A percentile compares a stretch with the other conserved stretches of the same genome.
These are phyloP conservation scores for Ptychobarbus kaznakovi DNA, from an alignment of 2,797 vertebrate genomes.

Conservation along the genomic window DNA sequence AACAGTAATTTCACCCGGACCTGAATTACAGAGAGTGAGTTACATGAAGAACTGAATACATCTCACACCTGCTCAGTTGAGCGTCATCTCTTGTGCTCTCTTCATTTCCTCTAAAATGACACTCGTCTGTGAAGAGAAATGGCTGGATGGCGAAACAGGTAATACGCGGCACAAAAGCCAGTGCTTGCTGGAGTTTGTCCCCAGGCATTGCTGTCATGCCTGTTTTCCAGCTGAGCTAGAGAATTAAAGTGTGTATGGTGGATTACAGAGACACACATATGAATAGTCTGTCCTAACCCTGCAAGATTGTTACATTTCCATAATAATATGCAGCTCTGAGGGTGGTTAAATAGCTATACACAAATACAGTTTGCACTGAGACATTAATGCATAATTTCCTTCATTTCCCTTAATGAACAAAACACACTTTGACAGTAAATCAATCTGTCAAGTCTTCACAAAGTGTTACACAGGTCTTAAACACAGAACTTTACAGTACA, in stretches of 20 bases:
- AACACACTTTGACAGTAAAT: conserved; percentile 29
- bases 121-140: background rate
- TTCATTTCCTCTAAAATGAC: conserved; percentile 44
- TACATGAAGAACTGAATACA: conserved; percentile 15
- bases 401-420: conserved; percentile 27
- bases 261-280: conserved; percentile 44
- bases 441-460: conserved; percentile 2
- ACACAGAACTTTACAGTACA: conserved; percentile 9
- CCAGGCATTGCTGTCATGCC: conserved; percentile 3
- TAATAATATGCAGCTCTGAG: conserved; percentile 35
- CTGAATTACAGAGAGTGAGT: conserved; percentile 69
- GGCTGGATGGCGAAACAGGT: background rate
- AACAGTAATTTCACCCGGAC: conserved; percentile 66
- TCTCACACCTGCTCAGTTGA: conserved; percentile 56
- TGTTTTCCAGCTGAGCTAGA: conserved; percentile 45
- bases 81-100: conserved; percentile 60
- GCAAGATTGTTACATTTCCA: conserved; percentile 26
- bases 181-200: conserved; percentile 17
- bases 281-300: conserved; percentile 25
- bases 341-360: conserved; percentile 35
- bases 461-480: background rate
- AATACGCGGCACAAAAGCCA: background rate
- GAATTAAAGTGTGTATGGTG: conserved; percentile 37
- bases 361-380: conserved; percentile 33
- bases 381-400: conserved; percentile 47